Evolutionary conservation across 1,140 invertebrate genomes (phyloP).

Genomic region (Plectrocnemia conspersa): DNA sequence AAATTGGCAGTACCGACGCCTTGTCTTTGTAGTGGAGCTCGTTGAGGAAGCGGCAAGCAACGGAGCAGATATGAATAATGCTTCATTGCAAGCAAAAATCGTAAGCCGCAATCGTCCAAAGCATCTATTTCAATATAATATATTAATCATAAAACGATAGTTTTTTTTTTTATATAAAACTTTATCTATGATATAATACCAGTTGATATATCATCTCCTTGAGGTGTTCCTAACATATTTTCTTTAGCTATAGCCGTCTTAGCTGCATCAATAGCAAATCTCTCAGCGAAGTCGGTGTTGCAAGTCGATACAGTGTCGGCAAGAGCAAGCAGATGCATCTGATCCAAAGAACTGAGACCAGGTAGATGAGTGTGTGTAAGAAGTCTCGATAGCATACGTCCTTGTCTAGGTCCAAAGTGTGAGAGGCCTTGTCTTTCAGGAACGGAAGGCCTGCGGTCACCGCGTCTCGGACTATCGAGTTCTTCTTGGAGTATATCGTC

Average conservation of each 20-base stretch:
- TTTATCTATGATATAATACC: conserved; percentile 35
- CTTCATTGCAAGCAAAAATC: conserved; percentile 95
- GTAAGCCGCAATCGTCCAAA: conserved; percentile 93
- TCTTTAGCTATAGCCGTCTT: conserved; percentile 68
- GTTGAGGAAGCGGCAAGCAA: conserved; percentile 84
- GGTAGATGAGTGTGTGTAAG: conserved; percentile 95
- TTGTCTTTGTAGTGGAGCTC: conserved; percentile 78
- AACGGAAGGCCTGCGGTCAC: conserved; percentile 61
- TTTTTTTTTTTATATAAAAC: background rate
- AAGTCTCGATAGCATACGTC: conserved; percentile 75
- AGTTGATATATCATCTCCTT: conserved; percentile 58
- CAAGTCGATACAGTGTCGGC: conserved; percentile 96
- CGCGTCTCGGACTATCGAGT: conserved; percentile 53
- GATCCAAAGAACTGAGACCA: conserved; percentile 93
- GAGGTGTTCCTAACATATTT: conserved; percentile 58
- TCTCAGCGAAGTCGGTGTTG: conserved; percentile 79
- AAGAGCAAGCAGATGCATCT: conserved; percentile 96
- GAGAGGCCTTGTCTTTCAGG: conserved; percentile 69
- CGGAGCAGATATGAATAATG: conserved; percentile 93
- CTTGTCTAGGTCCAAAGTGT: conserved; percentile 79
- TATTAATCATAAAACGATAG: background rate
- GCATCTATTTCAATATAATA: conserved; percentile 59
- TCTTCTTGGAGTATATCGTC: conserved; percentile 74
- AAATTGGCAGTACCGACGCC: conserved; percentile 91
- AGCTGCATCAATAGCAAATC: conserved; percentile 73